These are phyloP conservation scores for Sceloporus undulatus DNA, from an alignment of 2,113 vertebrate species.

Conservation along the genomic window DNA sequence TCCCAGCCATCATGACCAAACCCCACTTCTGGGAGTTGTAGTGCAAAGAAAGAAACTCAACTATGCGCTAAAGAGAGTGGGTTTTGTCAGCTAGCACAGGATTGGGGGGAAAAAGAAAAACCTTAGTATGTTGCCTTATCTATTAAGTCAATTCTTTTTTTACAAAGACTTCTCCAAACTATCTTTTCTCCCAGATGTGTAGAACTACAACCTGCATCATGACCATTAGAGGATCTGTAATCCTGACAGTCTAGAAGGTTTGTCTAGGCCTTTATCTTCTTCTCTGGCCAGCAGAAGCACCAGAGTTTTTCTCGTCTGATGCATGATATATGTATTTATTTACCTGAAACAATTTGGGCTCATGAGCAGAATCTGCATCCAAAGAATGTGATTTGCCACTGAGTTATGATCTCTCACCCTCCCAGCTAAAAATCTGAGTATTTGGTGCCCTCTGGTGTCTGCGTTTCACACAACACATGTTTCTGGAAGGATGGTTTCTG, in stretches of 20 bases:
- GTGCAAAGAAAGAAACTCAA: too few relatives aligned
- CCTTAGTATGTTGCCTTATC: too few relatives aligned
- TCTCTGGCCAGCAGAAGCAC: not conserved
- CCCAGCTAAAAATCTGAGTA: not conserved
- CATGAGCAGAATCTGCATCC: not conserved
- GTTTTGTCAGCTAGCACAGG: too few relatives aligned
- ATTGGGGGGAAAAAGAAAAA: too few relatives aligned
- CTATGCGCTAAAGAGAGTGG: too few relatives aligned
- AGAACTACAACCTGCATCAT: not conserved
- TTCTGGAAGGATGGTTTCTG: too few relatives aligned
- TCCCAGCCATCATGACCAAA: too few relatives aligned
- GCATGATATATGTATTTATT: not conserved
- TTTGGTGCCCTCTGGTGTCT: conserved; percentile 1
- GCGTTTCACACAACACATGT: not conserved
- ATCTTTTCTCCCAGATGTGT: not conserved
- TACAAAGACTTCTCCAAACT: not conserved
- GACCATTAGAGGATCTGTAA: not conserved
- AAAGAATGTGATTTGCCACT: too few relatives aligned
- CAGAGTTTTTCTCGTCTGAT: too few relatives aligned
- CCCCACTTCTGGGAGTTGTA: too few relatives aligned
- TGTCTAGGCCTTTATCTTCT: not conserved
- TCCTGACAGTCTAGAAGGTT: not conserved
- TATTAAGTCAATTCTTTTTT: too few relatives aligned
- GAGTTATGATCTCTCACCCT: too few relatives aligned
- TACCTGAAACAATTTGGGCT: not conserved